phyloP scores from a whole-genome alignment of 2,888 invertebrate species.

The Cantharis nigra region DNA sequence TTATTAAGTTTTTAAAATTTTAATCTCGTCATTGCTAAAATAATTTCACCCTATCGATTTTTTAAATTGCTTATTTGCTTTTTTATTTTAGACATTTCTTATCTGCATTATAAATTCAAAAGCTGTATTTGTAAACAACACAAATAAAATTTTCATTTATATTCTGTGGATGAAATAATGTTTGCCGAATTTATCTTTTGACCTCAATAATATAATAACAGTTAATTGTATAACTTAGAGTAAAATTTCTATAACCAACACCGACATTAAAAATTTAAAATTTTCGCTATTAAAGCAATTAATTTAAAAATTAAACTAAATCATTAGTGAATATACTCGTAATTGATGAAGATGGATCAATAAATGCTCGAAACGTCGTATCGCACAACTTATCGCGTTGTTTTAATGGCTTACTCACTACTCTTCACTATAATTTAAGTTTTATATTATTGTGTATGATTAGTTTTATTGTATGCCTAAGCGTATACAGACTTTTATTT shows the following conservation, averaged over 20 bases:
- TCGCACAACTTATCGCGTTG: no score
- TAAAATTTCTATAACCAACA: neutral
- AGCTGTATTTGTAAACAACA: neutral
- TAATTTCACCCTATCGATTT: neutral
- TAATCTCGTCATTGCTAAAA: conserved; percentile 4
- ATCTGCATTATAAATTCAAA: neutral
- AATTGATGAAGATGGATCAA: no score
- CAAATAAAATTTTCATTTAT: neutral
- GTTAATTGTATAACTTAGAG: neutral
- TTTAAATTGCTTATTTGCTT: neutral
- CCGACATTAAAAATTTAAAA: neutral
- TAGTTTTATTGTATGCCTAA: neutral
- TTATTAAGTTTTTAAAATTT: conserved; percentile 2
- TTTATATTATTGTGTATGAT: neutral
- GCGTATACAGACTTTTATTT: neutral
- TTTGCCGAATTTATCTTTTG: neutral
- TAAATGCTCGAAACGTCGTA: no score
- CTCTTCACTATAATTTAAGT: no score
- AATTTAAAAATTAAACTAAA: neutral
- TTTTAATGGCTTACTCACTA: no score
- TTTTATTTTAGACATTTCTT: neutral
- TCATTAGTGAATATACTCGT: neutral
- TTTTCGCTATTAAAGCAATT: neutral
- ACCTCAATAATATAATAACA: neutral
- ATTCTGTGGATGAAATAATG: neutral